Evolutionary conservation across 2,797 vertebrate species (phyloP).

Genomic region (Artibeus lituratus): DNA sequence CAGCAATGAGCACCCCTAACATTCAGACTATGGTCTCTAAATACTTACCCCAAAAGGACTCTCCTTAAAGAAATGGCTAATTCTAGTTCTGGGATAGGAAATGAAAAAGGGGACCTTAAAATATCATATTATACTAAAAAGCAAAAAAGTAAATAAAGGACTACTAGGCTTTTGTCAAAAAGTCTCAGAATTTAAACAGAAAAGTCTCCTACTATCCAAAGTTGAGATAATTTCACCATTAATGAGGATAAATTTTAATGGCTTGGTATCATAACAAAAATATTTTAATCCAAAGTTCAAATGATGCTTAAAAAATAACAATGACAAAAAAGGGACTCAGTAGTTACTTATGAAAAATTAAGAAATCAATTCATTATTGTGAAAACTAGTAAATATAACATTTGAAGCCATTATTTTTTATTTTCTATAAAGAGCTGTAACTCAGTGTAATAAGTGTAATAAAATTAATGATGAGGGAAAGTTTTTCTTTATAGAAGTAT

Average conservation of each 20-base stretch:
- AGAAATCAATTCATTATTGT: background rate
- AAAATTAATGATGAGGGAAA: background rate
- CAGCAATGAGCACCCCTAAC: background rate
- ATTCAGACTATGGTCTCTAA: constrained; percentile 30
- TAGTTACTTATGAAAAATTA: background rate
- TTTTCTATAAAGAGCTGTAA: background rate
- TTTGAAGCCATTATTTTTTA: background rate
- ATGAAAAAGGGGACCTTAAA: background rate
- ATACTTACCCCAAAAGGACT: background rate
- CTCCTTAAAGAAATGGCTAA: background rate
- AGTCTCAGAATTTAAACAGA: background rate
- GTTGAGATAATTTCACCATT: background rate
- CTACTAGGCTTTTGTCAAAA: background rate
- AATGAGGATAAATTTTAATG: background rate
- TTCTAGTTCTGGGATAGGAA: background rate
- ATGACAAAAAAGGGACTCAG: background rate
- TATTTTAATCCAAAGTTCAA: background rate
- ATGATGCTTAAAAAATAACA: background rate
- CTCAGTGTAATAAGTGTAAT: background rate
- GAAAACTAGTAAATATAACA: background rate
- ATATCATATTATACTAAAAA: background rate
- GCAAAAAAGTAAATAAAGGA: background rate
- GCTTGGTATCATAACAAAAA: background rate
- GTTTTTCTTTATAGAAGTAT: background rate
- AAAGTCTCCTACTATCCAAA: background rate